Conservation (phyloP, 2,113 vertebrate genomes). For the Ploceus nigricollis region DNA sequence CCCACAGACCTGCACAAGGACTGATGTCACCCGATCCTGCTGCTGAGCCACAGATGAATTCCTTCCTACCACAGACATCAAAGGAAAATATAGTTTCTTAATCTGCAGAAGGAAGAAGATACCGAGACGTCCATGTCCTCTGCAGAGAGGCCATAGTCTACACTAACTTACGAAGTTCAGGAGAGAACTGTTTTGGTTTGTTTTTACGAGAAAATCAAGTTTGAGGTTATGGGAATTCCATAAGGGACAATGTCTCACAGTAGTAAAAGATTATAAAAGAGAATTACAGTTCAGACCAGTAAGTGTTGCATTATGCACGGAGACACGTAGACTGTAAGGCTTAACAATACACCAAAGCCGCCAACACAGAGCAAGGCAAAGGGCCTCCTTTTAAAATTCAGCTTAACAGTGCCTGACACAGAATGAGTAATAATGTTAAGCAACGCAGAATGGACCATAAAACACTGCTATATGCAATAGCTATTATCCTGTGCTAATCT, state of each 20-base stretch:
- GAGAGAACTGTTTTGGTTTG: not conserved
- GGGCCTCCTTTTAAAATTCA: conserved; percentile 46
- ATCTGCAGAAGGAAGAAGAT: not conserved
- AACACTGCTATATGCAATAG: conserved; percentile 47
- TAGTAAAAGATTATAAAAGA: conserved; percentile 63
- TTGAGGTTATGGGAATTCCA: conserved; percentile 66
- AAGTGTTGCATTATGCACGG: conserved; percentile 43
- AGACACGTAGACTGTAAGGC: conserved; percentile 47
- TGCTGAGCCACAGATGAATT: not conserved
- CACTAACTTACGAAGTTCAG: conserved; percentile 26
- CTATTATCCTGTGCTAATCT: conserved; percentile 59
- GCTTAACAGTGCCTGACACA: conserved; percentile 48
- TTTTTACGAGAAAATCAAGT: conserved; percentile 40
- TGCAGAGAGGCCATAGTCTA: not conserved
- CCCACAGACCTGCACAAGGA: not conserved
- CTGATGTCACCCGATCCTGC: accelerated
- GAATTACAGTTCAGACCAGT: conserved; percentile 61
- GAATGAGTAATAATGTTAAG: conserved; percentile 58
- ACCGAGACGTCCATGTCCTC: not conserved
- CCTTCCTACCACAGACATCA: not conserved
- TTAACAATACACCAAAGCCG: conserved; percentile 34
- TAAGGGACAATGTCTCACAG: conserved; percentile 60
- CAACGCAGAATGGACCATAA: conserved; percentile 58
- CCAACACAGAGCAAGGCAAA: conserved; percentile 26
- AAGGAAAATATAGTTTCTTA: conserved; percentile 10